phyloP scores from a whole-genome alignment of 2,888 invertebrate genomes.

The Leptinotarsa peninsularis region DNA sequence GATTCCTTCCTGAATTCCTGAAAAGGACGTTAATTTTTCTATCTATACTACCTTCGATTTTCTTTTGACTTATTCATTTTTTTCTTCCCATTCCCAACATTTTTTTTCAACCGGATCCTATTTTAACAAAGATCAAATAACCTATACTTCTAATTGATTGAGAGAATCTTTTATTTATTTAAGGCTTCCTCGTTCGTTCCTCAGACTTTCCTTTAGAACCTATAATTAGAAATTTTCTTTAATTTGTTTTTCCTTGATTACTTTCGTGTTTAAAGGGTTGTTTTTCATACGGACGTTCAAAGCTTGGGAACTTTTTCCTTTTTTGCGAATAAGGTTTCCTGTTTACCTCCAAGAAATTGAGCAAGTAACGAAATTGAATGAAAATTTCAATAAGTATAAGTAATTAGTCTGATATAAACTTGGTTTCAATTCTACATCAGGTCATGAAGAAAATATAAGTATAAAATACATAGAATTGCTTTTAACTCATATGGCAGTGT shows the following conservation, averaged over 20 bases:
- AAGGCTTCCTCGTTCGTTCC: conserved; percentile 2
- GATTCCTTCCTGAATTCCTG: too few relatives aligned
- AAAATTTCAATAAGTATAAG: too few relatives aligned
- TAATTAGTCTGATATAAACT: too few relatives aligned
- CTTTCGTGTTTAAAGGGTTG: conserved; percentile 13
- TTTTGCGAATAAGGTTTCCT: background rate
- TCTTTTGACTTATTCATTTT: background rate
- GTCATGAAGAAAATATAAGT: too few relatives aligned
- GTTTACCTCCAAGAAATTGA: background rate
- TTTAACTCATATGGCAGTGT: too few relatives aligned
- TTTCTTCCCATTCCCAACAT: background rate
- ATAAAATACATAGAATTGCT: too few relatives aligned
- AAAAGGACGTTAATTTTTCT: too few relatives aligned
- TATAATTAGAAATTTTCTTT: conserved; percentile 14
- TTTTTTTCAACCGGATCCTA: background rate
- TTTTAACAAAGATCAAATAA: conserved; percentile 9
- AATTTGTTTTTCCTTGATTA: conserved; percentile 19
- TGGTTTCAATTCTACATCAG: too few relatives aligned
- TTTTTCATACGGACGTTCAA: conserved; percentile 8
- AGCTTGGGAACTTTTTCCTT: background rate
- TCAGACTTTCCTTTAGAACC: background rate
- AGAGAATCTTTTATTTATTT: conserved; percentile 13
- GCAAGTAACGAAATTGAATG: too few relatives aligned
- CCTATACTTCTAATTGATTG: conserved; percentile 13
- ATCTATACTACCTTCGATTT: too few relatives aligned